Evolutionary conservation across 2,888 invertebrate genomes (phyloP), one percentile per base, ranked within the genome.

Genomic region (Abrostola tripartita): DNA sequence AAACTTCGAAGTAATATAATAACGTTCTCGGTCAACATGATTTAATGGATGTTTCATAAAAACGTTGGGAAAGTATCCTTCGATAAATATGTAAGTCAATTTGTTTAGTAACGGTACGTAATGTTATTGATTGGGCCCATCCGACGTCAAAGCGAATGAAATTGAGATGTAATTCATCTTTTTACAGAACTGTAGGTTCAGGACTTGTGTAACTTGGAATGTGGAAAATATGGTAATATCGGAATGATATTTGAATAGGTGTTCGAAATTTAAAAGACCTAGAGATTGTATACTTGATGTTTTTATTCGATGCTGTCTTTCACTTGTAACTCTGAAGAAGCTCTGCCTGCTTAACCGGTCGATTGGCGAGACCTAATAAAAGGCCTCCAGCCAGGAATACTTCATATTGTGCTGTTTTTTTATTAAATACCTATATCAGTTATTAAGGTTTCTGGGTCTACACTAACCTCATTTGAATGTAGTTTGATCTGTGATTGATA

Each of bases 71-170:
- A 50, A 47, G 47, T 38, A 53, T 55, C 47, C 41, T 49, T 38
- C 12, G 40, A 49, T 63, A 64, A 59, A 62, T 57, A 52, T 37
- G 42, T 12, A 35, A 56, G 36, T 56, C 10, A 64, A 38, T 57
- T 54, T 53, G n/a, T 50, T 5, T 38, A 9, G 37, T 40, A 52
- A 1, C 8, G 37, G 14, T 55, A 47, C 44, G 24, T 47, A 55
- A 60, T 47, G n/a, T 52, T 56, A 65, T 64, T 68, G 54, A 49
- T 59, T 59, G 36, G 8, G 42, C 8, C 10, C 10, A 14, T 9
- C 24, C 49, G 5, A 40, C 11, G 37, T 52, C 40, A 44, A 47
- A 60, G 40, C 49, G 9, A 6, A 42, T 40, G 12, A 41, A 50
- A 61, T 36, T 51, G 10, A 6, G 44, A 24, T 6, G 14, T 37